Conservation (phyloP, 2,113 vertebrate genomes). For the Pelodiscus sinensis region DNA sequence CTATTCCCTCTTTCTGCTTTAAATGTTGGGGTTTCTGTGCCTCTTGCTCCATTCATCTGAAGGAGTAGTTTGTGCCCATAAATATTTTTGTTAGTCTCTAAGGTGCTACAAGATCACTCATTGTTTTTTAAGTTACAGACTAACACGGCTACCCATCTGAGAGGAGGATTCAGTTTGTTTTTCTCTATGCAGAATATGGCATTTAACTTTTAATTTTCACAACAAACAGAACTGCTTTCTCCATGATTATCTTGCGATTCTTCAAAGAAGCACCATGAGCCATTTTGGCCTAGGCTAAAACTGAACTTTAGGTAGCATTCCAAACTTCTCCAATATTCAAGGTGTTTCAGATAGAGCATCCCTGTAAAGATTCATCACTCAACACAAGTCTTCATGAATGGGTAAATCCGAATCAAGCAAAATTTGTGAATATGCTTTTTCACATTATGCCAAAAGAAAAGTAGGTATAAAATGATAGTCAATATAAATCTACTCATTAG, state of each 20-base stretch:
- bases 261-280: conserved; percentile 22
- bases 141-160: too few species aligned
- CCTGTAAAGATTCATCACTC: conserved; percentile 41
- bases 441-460: background rate
- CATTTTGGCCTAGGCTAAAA: conserved; percentile 39
- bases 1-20: too few species aligned
- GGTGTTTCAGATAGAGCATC: conserved; percentile 19
- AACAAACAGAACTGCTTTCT: conserved; percentile 28
- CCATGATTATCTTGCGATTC: conserved; percentile 4
- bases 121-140: too few species aligned
- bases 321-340: conserved; percentile 40
- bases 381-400: conserved; percentile 34
- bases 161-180: background rate
- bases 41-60: too few species aligned
- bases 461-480: background rate
- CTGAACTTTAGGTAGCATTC: conserved; percentile 39
- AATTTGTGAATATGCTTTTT: conserved; percentile 68
- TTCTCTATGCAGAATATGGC: background rate
- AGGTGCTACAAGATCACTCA: too few species aligned
- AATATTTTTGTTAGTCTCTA: too few species aligned
- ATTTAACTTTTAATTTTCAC: conserved; percentile 16
- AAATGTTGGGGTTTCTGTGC: too few species aligned
- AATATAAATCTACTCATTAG: conserved; percentile 31
- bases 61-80: too few species aligned
- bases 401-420: conserved; percentile 62